These are phyloP conservation scores for Onthophagus taurus DNA, from an alignment of 1,140 invertebrate species.

Conservation along the genomic window DNA sequence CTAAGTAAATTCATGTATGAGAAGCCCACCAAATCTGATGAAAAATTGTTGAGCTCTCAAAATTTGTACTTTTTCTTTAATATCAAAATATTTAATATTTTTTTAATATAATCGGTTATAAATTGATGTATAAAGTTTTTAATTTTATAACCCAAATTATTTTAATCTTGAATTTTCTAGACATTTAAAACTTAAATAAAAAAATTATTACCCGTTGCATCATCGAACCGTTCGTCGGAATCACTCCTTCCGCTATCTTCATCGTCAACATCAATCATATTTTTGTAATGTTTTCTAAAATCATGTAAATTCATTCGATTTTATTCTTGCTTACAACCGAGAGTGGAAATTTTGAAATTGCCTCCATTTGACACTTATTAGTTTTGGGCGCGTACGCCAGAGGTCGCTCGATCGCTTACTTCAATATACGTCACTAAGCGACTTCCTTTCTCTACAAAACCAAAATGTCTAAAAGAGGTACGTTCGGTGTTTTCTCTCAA, in stretches of 20 bases:
- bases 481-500: slow-evolving; percentile 24
- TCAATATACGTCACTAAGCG: no score
- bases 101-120: no score
- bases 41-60: no score
- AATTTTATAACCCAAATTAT: no score
- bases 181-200: not conserved
- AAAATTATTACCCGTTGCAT: not conserved
- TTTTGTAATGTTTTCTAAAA: not conserved
- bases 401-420: no score
- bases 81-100: no score
- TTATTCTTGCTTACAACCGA: not conserved
- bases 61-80: no score
- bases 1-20: no score
- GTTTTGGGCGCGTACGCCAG: slow-evolving; percentile 7
- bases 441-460: slow-evolving; percentile 32
- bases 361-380: not conserved
- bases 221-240: slow-evolving; percentile 6
- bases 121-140: no score
- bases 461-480: slow-evolving; percentile 52
- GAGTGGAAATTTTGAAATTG: slow-evolving; percentile 9
- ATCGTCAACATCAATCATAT: not conserved
- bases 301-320: no score
- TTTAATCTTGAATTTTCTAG: no score
- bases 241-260: slow-evolving; percentile 2
- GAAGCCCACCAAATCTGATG: no score